Conservation (phyloP, 1,140 invertebrate species). For the Papilio glaucus region DNA sequence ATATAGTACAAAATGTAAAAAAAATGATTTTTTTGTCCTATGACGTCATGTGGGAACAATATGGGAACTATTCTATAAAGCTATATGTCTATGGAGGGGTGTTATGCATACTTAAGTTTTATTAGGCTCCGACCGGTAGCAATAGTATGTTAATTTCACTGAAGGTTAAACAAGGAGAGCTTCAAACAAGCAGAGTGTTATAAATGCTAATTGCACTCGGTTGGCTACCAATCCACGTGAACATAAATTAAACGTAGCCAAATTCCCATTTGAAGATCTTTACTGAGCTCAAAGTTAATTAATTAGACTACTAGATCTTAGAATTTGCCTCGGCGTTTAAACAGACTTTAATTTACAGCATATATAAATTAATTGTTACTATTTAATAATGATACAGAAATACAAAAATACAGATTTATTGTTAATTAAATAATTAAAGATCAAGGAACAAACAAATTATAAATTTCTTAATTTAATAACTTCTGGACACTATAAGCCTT, state of each 20-base stretch:
- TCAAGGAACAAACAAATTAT: no score
- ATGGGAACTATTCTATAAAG: no score
- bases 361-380: not conserved
- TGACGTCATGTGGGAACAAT: no score
- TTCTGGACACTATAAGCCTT: no score
- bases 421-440: no score
- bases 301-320: not conserved
- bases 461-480: no score
- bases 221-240: slow-evolving; percentile 29
- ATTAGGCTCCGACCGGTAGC: not conserved
- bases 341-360: not conserved
- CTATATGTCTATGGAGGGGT: not conserved
- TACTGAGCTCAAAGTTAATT: not conserved
- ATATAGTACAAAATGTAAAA: no score
- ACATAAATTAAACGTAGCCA: slow-evolving; percentile 22
- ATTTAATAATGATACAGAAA: no score
- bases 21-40: no score
- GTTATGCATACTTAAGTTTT: slow-evolving; percentile 1
- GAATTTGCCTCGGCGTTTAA: not conserved
- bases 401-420: no score
- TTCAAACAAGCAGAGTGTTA: slow-evolving; percentile 28
- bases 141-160: slow-evolving; percentile 21
- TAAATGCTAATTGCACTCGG: slow-evolving; percentile 53
- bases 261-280: slow-evolving; percentile 11
- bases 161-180: not conserved